Evolutionary conservation across 1,140 invertebrate species (phyloP), one percentile per base, ranked within the genome.

Genomic region (Uloborus diversus): DNA sequence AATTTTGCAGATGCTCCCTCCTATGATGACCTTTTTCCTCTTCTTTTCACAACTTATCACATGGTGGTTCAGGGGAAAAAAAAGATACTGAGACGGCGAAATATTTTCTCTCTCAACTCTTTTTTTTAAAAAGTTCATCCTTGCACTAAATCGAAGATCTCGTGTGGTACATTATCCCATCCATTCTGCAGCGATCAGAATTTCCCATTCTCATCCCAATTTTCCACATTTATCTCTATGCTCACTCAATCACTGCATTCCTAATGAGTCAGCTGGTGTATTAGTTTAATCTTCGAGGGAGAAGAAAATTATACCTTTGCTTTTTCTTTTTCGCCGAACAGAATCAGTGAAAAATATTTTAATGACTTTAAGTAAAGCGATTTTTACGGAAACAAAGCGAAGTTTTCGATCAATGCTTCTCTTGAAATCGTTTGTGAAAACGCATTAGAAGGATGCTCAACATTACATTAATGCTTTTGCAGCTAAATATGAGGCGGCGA

Each of bases 121-220:
- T n/a, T n/a, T n/a, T n/a, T n/a, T n/a, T n/a, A n/a, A n/a, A n/a
- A n/a, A n/a, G n/a, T n/a, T n/a, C n/a, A n/a, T n/a, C n/a, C n/a
- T n/a, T n/a, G n/a, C n/a, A n/a, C n/a, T n/a, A n/a, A n/a, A n/a
- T n/a, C n/a, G n/a, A n/a, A n/a, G n/a, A n/a, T n/a, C n/a, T n/a
- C n/a, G n/a, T n/a, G n/a, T n/a, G n/a, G 42, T 75, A 25, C 71
- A 75, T 75, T 64, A 75, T 75, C 71, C 62, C 71, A 30, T 75
- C 71, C 71, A 75, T 75, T 75, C 64, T 75, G 33, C 14, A 51
- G 20, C 53, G 37, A 75, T 75, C 59, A 25, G 71, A 33, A 75
- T 51, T 75, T 64, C 47, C 57, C 53, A 71, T 59, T 61, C 61
- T 71, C 69, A 59, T 37, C 66, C 47, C 53, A 37, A 51, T 64